Evolutionary conservation across 2,888 invertebrate species (phyloP).

Genomic region (Mesoligia furuncula): DNA sequence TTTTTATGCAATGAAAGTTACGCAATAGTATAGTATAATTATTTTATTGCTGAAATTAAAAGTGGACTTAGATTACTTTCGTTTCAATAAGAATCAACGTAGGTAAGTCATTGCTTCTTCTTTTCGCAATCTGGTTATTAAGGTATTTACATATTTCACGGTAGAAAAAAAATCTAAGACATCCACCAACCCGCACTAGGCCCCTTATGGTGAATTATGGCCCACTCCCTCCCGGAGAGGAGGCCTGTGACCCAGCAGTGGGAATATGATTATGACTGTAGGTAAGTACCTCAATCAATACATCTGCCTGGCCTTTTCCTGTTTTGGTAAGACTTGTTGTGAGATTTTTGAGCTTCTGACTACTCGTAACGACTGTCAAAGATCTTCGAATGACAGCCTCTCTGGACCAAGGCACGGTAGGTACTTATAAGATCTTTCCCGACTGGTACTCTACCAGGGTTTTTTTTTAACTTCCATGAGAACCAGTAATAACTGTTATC

Average conservation of each 20-base stretch:
- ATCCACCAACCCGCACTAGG: too few species aligned
- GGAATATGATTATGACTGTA: too few species aligned
- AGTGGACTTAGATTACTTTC: conserved; percentile 15
- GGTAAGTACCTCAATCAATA: too few species aligned
- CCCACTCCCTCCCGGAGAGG: too few species aligned
- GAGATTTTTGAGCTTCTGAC: background rate
- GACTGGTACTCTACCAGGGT: background rate
- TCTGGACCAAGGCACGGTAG: background rate
- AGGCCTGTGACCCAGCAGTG: too few species aligned
- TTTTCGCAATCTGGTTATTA: background rate
- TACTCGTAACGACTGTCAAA: too few species aligned
- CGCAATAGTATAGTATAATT: background rate
- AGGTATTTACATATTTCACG: too few species aligned
- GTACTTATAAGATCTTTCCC: background rate
- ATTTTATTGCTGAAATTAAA: conserved; percentile 29
- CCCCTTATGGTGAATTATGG: too few species aligned
- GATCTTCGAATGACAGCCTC: too few species aligned
- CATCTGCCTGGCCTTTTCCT: too few species aligned
- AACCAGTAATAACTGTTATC: background rate
- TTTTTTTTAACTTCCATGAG: conserved; percentile 1
- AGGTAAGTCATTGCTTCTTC: background rate
- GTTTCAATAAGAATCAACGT: background rate
- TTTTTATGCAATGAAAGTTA: conserved; percentile 18
- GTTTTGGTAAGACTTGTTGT: background rate
- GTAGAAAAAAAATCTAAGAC: too few species aligned